Percentiles rank a stretch among this genome's conserved stretches.
These are phyloP conservation scores for Apis laboriosa DNA, from an alignment of 1,140 invertebrate species.

Conservation along the genomic window DNA sequence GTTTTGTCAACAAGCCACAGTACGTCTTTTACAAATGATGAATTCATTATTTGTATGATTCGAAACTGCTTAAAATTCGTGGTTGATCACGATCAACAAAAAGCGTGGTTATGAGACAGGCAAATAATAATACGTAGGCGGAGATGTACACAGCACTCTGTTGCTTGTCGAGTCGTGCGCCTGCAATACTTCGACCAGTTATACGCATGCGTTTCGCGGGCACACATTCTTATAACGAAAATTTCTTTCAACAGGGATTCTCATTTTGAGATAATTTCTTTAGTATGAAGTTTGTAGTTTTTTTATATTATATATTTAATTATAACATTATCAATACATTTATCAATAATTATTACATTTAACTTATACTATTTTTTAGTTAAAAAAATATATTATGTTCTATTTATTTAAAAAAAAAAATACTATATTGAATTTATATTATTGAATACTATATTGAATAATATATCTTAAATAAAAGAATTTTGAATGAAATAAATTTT, in stretches of 20 bases:
- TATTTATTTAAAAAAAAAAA: no score
- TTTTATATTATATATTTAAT: not conserved
- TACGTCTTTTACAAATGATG: slow-evolving; percentile 14
- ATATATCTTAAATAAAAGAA: no score
- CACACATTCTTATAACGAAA: not conserved
- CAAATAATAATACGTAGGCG: slow-evolving; percentile 79
- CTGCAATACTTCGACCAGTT: slow-evolving; percentile 66
- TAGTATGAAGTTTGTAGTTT: not conserved
- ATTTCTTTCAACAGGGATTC: slow-evolving; percentile 14
- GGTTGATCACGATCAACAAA: slow-evolving; percentile 21
- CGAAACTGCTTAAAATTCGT: slow-evolving; percentile 15
- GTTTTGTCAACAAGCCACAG: slow-evolving; percentile 48
- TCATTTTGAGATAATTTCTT: not conserved
- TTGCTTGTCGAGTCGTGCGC: slow-evolving; percentile 76
- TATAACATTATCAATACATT: not conserved
- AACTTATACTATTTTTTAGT: not conserved
- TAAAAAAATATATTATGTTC: not conserved
- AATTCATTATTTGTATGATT: slow-evolving; percentile 67
- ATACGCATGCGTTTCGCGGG: slow-evolving; percentile 59
- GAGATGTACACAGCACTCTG: slow-evolving; percentile 78
- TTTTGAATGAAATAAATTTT: not conserved
- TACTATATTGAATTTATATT: no score
- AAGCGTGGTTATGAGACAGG: slow-evolving; percentile 74
- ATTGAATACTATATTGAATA: no score
- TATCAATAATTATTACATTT: not conserved